phyloP scores from a whole-genome alignment of 2,113 vertebrate species.

The Tupaia tana region DNA sequence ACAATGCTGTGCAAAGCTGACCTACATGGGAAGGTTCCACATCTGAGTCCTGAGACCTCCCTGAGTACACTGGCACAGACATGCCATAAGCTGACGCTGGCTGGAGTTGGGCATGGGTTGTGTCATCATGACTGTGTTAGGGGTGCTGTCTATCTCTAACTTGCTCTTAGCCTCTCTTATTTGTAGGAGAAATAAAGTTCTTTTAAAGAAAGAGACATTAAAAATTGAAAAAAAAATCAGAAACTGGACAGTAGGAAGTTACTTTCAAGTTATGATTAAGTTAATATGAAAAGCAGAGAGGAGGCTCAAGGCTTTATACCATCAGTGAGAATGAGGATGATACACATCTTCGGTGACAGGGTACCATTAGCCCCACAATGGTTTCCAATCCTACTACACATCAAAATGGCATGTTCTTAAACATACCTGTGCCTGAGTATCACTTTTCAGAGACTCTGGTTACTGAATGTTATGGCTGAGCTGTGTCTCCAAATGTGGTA shows the following conservation, averaged over 20 bases:
- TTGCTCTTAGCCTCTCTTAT: too few relatives aligned
- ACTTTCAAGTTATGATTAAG: background rate
- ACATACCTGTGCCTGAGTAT: background rate
- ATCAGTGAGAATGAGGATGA: background rate
- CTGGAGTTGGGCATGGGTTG: too few relatives aligned
- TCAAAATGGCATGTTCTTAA: background rate
- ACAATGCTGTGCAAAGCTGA: too few relatives aligned
- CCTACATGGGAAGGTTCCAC: too few relatives aligned
- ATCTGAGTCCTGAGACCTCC: too few relatives aligned
- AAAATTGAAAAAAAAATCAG: background rate
- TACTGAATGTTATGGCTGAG: background rate
- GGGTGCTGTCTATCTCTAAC: too few relatives aligned
- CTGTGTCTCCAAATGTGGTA: background rate
- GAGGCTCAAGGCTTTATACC: background rate
- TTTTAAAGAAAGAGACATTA: background rate
- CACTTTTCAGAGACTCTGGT: background rate
- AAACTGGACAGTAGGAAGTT: background rate
- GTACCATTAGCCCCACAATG: background rate
- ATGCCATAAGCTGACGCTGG: too few relatives aligned
- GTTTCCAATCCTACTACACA: background rate
- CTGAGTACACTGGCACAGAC: too few relatives aligned
- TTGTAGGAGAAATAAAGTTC: too few relatives aligned
- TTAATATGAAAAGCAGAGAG: background rate
- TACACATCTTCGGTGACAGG: rapidly evolving
- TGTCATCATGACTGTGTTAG: too few relatives aligned